Evolutionary conservation across 1,140 invertebrate genomes (phyloP), one percentile per base, ranked within the genome.

Genomic region (Cotesia glomerata): DNA sequence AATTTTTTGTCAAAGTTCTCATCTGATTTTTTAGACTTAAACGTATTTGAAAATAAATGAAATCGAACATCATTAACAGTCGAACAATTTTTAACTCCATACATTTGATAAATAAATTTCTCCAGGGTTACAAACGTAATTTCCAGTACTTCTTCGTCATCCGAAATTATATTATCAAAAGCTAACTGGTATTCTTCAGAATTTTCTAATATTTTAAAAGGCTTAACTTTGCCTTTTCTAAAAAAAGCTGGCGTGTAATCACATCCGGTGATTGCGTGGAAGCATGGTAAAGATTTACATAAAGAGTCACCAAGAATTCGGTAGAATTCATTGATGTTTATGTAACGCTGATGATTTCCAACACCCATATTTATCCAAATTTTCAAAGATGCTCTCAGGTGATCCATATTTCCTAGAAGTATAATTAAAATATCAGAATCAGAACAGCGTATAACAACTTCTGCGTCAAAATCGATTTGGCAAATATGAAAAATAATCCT

Each of bases 391-490:
- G 67, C 69, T 73, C 76, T 67, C 2, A 84, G 36, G 74, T 77
- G 52, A 68, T 80, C 58, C 78, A 82, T 80, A 75, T 82, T 77
- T 11, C 71, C 79, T 1, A 83, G 56, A 74, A 82, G 73, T 14
- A 82, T 82, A 16, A 79, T 62, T n/a, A 72, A 52, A 67, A 85
- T 77, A 71, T 85, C 82, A 58, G 78, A 65, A 63, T 76, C 77
- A 54, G 69, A 72, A 56, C 52, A 72, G 52, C 72, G 66, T 39
- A 80, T 69, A 0, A 74, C 51, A 54, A 80, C 72, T 9, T 77
- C 67, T 11, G 69, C 49, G 14, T 75, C 52, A 14, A 35, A 4
- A 63, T 78, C 45, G 14, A 78, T 73, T 66, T 77, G 62, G 45
- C 76, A 78, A 49, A 75, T 63, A 71, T 79, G 78, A 75, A 74